Percentiles rank a stretch among this genome's conserved stretches.
These are phyloP conservation scores for Oxytorus armatus DNA, from an alignment of 2,888 invertebrate genomes.

Conservation along the genomic window DNA sequence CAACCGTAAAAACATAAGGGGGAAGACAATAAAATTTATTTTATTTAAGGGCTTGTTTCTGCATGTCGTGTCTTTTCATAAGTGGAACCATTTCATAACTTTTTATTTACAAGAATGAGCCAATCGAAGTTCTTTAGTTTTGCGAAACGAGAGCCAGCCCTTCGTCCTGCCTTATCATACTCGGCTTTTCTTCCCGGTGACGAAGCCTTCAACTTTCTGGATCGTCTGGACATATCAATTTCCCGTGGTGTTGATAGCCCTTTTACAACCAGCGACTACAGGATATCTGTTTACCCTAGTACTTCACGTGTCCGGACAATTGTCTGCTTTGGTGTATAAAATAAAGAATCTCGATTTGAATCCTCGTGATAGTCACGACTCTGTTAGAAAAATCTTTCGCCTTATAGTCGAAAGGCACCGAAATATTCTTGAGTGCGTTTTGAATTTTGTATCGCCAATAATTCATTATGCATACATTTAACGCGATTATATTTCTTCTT, in stretches of 20 bases:
- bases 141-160: conserved; percentile 25
- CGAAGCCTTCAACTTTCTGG: conserved; percentile 36
- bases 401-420: conserved; percentile 42
- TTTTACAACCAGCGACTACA: conserved; percentile 50
- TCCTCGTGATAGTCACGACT: background rate
- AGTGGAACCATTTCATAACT: no score
- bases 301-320: conserved; percentile 51
- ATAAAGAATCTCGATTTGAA: conserved; percentile 41
- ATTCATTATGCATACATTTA: no score
- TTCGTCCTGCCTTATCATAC: conserved; percentile 38
- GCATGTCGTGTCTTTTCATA: no score
- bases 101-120: no score
- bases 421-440: conserved; percentile 44
- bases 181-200: conserved; percentile 30
- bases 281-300: conserved; percentile 55
- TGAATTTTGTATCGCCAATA: background rate
- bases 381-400: conserved; percentile 14
- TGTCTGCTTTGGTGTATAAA: conserved; percentile 48
- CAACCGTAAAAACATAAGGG: no score
- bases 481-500: background rate
- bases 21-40: no score
- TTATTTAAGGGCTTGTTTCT: no score
- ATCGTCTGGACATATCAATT: conserved; percentile 52
- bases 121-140: conserved; percentile 6
- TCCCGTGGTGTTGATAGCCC: conserved; percentile 50